Evolutionary conservation across 2,113 vertebrate genomes (phyloP).

Genomic region (Psittacula cyanocephala): DNA sequence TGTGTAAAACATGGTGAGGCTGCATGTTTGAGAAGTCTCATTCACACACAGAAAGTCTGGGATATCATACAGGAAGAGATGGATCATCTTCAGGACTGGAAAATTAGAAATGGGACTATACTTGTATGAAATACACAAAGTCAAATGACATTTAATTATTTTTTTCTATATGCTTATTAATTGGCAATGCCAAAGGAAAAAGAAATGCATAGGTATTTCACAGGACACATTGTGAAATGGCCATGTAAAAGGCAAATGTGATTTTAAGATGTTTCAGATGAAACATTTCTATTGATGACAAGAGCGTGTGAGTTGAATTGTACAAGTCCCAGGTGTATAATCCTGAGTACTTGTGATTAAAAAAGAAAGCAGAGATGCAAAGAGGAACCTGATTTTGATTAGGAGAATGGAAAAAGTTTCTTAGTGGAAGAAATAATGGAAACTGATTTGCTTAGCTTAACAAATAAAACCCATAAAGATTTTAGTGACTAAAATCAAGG

Average conservation of each 20-base stretch:
- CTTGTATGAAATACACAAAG: background rate
- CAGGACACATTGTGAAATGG: background rate
- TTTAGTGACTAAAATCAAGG: background rate
- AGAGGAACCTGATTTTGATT: background rate
- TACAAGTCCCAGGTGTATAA: background rate
- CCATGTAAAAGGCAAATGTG: background rate
- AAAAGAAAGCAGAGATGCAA: background rate
- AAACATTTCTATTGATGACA: background rate
- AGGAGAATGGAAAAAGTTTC: background rate
- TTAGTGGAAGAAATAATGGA: background rate
- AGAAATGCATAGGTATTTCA: background rate
- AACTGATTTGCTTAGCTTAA: background rate
- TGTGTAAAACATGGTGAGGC: background rate
- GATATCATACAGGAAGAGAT: background rate
- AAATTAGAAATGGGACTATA: background rate
- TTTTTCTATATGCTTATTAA: background rate
- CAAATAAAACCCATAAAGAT: background rate
- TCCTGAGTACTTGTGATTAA: background rate
- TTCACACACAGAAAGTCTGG: background rate
- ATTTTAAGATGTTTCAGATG: background rate
- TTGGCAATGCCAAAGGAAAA: background rate
- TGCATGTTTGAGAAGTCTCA: background rate
- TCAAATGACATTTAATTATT: background rate
- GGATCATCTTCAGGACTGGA: background rate
- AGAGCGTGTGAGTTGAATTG: background rate